Base-by-base conservation (phyloP, 2,888 invertebrate genomes). In the Philaethria dido region DNA sequence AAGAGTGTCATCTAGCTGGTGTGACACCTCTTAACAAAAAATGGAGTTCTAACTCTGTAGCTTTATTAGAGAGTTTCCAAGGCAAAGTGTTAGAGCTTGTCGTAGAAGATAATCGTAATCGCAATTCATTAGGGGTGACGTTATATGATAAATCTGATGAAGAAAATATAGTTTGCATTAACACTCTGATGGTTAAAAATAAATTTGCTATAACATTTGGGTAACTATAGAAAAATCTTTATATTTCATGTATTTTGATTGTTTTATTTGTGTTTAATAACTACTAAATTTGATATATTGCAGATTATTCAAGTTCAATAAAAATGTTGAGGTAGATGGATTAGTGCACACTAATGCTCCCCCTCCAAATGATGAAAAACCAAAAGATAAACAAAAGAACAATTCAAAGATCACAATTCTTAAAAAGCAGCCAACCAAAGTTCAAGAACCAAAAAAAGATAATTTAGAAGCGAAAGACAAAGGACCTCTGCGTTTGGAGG, bases 401-500 rank as follows among this genome's bases (percentile, higher is more conserved):
- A 39, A 11, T 8, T 13, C n/a, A 2, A 68, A 78, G 2, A 57
- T 82, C n/a, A 78, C 74, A 25, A 78, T 86, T 61, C 67, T 85
- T 50, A 82, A 80, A 62, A 82, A 75, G 44, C 42, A 77, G 0
- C 36, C 69, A 0, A 42, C 73, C 0, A 48, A 71, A 3, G 60
- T 73, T 16, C 70, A 69, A 54, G 70, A 74, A 48, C 62, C 75
- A 0, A 74, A 80, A 11, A 78, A 81, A 0, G 73, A 80, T 0
- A 81, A 87, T 57, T 77, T 90, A 44, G 78, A 85, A 11, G 91
- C 87, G 0, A 92, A 88, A 79, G 88, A 91, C 70, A 90, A 92
- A 64, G 93, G 93, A 0, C 93, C 93, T 0, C 85, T 93, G 36
- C 88, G 89, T 69, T 68, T 94, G 13, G 88, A 89, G 73, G 93